Evolutionary conservation across 2,888 invertebrate genomes (phyloP).

Genomic region (Saturnia pavonia): DNA sequence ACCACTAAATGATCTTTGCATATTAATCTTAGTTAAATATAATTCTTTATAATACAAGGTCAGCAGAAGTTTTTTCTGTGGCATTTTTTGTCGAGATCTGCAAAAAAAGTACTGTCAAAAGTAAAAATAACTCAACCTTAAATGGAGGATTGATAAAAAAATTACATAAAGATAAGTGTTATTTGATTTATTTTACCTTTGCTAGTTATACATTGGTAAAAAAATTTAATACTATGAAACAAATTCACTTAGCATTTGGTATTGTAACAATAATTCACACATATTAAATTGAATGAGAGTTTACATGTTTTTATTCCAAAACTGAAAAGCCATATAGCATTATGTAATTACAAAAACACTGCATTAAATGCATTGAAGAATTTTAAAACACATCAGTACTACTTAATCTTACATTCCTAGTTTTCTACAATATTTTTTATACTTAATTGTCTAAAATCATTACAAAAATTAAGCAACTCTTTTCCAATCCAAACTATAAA

Average conservation of each 20-base stretch:
- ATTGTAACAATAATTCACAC: constrained; percentile 67
- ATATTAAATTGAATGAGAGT: constrained; percentile 57
- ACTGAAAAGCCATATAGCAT: constrained; percentile 33
- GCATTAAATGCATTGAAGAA: constrained; percentile 22
- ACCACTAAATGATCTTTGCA: not conserved
- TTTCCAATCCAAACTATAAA: constrained; percentile 46
- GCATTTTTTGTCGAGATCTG: not conserved
- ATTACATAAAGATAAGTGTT: constrained; percentile 47
- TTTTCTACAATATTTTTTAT: constrained; percentile 74
- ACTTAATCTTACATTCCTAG: constrained; percentile 77
- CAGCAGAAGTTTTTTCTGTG: not conserved
- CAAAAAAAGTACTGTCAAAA: not conserved
- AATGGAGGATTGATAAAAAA: not conserved
- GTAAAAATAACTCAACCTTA: not conserved
- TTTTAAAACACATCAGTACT: constrained; percentile 61
- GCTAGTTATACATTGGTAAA: constrained; percentile 81
- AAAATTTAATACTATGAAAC: constrained; percentile 79
- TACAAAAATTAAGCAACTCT: constrained; percentile 57
- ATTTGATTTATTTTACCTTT: constrained; percentile 81
- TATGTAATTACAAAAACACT: constrained; percentile 1
- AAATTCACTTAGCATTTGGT: constrained; percentile 79
- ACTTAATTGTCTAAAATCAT: constrained; percentile 66
- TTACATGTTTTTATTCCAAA: constrained; percentile 38
- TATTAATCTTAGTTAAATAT: not conserved
- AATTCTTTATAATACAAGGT: not conserved